Percentiles rank a stretch among this genome's conserved stretches.
Evolutionary conservation across 53 echinoderm and acorn worm genomes (phyloP).

Genomic region (Luidia sarsii): DNA sequence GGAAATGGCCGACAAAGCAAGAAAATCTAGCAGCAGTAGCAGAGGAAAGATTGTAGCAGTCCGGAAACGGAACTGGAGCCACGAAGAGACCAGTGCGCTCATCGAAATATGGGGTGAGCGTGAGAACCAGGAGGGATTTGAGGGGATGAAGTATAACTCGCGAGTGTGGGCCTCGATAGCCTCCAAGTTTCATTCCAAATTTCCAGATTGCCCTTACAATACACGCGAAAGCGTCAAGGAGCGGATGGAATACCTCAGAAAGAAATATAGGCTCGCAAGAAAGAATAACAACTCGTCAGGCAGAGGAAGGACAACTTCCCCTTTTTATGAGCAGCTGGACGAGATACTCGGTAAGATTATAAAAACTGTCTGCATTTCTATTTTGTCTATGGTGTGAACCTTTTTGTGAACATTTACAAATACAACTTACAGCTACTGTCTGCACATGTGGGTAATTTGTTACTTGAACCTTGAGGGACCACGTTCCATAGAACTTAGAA

Average conservation of each 20-base stretch:
- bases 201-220: neutral
- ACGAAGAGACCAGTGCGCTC: neutral
- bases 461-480: too few species aligned
- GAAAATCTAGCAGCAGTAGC: too few species aligned
- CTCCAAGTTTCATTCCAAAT: too few species aligned
- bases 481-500: too few species aligned
- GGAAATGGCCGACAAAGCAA: too few species aligned
- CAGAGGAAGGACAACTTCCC: neutral
- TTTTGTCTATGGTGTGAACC: too few species aligned
- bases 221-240: neutral
- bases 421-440: too few species aligned
- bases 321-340: neutral
- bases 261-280: neutral
- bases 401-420: too few species aligned
- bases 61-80: slow-evolving; percentile 14
- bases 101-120: neutral
- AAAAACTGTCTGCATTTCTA: too few species aligned
- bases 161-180: too few species aligned
- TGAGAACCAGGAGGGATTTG: neutral
- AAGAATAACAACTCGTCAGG: neutral
- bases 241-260: slow-evolving; percentile 3
- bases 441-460: too few species aligned
- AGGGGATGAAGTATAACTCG: neutral
- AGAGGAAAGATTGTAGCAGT: too few species aligned
- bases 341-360: slow-evolving; percentile 15